Base-by-base conservation (phyloP, 2,888 invertebrate species). In the Lathronympha strigana region DNA sequence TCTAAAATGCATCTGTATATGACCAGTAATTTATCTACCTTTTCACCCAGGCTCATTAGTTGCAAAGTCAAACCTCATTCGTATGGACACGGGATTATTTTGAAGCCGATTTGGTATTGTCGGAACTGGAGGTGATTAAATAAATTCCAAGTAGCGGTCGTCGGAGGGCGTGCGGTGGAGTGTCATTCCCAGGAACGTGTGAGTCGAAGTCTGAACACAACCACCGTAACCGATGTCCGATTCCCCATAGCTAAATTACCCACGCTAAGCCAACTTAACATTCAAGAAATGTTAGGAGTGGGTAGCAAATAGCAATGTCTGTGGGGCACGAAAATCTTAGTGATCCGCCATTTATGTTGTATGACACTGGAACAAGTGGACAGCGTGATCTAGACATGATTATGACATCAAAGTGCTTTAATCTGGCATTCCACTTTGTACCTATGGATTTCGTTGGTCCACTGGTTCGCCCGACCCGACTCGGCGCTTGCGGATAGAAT, bases 91-190 rank as follows among this genome's bases (percentile, higher is more conserved):
- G 33, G 43, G 51, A 51, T 58, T 15, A 17, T 11, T 40, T 28
- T 21, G 21, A 45, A 63, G 50, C 47, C 50, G 63, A 66, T 66
- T 57, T 63, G 55, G 61, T 62, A 63, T 64, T 60, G 61, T 61
- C 55, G 49, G 47, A 68, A 89, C 89, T 90, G 87, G 84, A 83
- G 83, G 83, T 87, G 88, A 90, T 89, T 90, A 90, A 82, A 88
- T 87, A 84, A 90, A 89, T 92, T 89, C 88, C 88, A 87, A 89
- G 86, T 87, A 87, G 89, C 87, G 86, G 84, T 85, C 76, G 78
- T 74, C 74, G 71, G 79, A 74, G 75, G 75, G 76, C 74, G 71
- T 69, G 72, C 69, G 45, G 19, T 21, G 38, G 38, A 1, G 1
- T n/a, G n/a, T 5, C 6, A 47, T 47, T 23, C 23, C 13, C 23